Percentiles rank a stretch among this genome's conserved stretches.
phyloP scores from a whole-genome alignment of 2,113 vertebrate genomes.

The Ifrita kowaldi region DNA sequence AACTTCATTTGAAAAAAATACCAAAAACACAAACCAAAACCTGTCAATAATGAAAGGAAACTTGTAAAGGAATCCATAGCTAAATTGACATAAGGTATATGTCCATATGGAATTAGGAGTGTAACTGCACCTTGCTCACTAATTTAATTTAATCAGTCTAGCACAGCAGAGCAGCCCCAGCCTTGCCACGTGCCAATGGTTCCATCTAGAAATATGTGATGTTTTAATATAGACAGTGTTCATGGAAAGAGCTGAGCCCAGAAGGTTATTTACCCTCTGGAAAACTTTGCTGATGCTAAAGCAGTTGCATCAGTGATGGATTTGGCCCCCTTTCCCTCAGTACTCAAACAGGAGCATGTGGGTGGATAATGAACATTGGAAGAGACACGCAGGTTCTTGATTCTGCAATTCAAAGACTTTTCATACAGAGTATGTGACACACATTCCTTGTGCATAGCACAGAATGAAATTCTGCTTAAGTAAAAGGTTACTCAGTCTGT shows the following conservation, averaged over 20 bases:
- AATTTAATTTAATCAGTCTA: neutral
- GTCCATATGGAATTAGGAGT: neutral
- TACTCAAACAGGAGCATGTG: slow-evolving; percentile 28
- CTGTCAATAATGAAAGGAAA: neutral
- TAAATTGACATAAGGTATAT: neutral
- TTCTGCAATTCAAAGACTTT: slow-evolving; percentile 34
- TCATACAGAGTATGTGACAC: slow-evolving; percentile 22
- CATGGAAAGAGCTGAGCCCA: neutral
- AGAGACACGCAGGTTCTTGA: slow-evolving; percentile 9
- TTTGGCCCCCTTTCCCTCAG: slow-evolving; percentile 1
- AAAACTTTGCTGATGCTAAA: neutral
- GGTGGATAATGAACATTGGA: slow-evolving; percentile 50
- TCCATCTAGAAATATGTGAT: neutral
- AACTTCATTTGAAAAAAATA: neutral
- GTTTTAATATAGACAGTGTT: neutral
- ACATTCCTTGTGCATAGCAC: slow-evolving; percentile 28
- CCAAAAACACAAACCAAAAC: neutral
- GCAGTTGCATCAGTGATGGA: neutral
- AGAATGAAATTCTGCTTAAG: slow-evolving; percentile 59
- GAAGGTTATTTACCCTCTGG: neutral
- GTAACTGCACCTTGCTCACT: neutral
- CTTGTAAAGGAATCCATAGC: neutral
- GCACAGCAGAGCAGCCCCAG: neutral
- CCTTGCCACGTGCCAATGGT: neutral
- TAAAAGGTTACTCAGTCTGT: slow-evolving; percentile 53